Evolutionary conservation across 2,888 invertebrate genomes (phyloP), one percentile per base, ranked within the genome.

Genomic region (Malthinus seriepunctatus): DNA sequence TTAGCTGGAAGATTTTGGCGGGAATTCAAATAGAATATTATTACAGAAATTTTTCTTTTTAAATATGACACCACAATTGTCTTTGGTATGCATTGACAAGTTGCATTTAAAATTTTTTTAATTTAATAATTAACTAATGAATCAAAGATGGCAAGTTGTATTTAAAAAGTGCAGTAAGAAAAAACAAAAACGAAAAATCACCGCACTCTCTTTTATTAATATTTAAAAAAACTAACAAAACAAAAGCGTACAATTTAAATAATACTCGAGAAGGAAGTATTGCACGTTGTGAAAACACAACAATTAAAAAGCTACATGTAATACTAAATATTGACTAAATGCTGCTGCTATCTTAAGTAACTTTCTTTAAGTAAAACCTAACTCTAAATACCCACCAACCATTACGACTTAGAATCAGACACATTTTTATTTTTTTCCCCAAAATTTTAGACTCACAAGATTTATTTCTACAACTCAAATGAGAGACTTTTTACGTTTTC

Each of bases 1-100:
- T 23, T 71, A 72, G 75, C 73, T 78, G 78, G 78, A 79, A 78
- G 78, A 78, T 74, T 77, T 78, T 77, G 77, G 77, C 76, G 74
- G 75, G 73, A 71, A 67, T 67, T 67, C 63, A 65, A 23, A 63
- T 54, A 62, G 52, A 59, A 56, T 33, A n/a, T 23, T 23, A 23
- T 23, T 23, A 23, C 3, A 23, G 23, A 63, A 62, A 54, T 11
- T 45, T 46, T 54, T 56, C 56, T 60, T 46, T 58, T 56, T 54
- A 63, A 65, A 68, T 76, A 76, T 77, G 77, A 78, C 77, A 78
- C 78, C 72, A 70, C 66, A 69, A 60, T 64, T 70, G 73, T 78
- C 78, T 78, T 78, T 78, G 78, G 78, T 78, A 78, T 75, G 66
- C 63, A 71, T 69, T 76, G 73, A 73, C 70, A 70, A 73, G 73